These are phyloP conservation scores for Acholoe squamosa DNA, from an alignment of 2,888 invertebrate species.

Conservation along the genomic window DNA sequence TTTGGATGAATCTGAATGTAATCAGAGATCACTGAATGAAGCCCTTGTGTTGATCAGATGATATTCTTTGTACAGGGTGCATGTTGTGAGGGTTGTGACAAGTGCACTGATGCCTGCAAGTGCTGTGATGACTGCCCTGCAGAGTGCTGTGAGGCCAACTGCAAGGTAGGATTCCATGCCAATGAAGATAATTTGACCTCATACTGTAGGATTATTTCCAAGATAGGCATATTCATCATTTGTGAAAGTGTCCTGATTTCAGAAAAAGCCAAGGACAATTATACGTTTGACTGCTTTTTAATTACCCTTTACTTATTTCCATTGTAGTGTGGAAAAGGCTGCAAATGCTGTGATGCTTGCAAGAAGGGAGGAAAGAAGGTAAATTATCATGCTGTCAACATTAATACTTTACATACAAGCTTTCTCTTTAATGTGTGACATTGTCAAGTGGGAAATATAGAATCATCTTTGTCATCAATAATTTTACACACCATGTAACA, in stretches of 20 bases:
- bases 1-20: too few species aligned
- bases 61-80: neutral
- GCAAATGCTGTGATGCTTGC: neutral
- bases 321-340: neutral
- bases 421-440: too few species aligned
- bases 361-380: neutral
- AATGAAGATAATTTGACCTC: neutral
- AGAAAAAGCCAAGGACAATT: neutral
- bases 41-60: too few species aligned
- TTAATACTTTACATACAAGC: too few species aligned
- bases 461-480: too few species aligned
- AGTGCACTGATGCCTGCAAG: slow-evolving; percentile 11
- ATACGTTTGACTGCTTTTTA: neutral
- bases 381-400: too few species aligned
- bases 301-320: neutral
- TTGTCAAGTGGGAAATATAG: too few species aligned
- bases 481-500: too few species aligned
- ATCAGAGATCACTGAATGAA: too few species aligned
- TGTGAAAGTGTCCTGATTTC: neutral
- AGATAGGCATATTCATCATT: neutral
- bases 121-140: neutral
- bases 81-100: neutral
- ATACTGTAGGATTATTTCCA: neutral
- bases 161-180: neutral
- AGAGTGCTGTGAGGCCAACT: neutral